Conservation (phyloP, 2,888 invertebrate genomes). For the Chrysomela aeneicollis region DNA sequence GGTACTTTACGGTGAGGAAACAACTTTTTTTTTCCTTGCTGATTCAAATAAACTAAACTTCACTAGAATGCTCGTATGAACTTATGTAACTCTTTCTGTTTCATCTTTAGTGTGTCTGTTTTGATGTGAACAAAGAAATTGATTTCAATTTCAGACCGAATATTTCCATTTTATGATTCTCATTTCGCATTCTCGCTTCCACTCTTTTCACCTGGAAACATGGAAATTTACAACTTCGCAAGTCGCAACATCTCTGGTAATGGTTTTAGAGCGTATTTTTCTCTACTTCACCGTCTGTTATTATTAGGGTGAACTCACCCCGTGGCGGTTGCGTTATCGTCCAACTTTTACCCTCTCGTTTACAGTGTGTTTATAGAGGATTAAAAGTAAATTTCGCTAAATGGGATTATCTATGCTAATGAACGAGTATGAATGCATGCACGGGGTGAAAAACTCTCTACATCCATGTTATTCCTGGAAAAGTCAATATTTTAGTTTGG, state of each 20-base stretch:
- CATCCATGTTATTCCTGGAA: too few species aligned
- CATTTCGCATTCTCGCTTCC: not conserved
- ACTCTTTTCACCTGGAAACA: not conserved
- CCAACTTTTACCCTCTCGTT: slow-evolving; percentile 2
- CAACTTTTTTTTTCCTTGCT: too few species aligned
- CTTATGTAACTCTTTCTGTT: too few species aligned
- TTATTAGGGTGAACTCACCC: not conserved
- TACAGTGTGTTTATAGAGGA: slow-evolving; percentile 2
- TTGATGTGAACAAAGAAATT: not conserved
- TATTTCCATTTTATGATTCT: not conserved
- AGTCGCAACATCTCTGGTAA: not conserved
- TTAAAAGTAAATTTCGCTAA: not conserved
- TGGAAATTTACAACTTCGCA: not conserved
- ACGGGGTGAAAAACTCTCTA: not conserved
- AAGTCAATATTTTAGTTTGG: too few species aligned
- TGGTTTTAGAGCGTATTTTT: not conserved
- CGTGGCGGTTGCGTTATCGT: not conserved
- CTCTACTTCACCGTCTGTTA: not conserved
- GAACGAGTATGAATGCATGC: not conserved
- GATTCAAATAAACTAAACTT: too few species aligned
- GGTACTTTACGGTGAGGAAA: too few species aligned
- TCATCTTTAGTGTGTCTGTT: not conserved
- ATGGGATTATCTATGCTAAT: not conserved
- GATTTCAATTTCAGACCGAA: not conserved
- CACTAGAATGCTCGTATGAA: too few species aligned